Evolutionary conservation across 1,140 invertebrate genomes (phyloP), one percentile per base, ranked within the genome.

Genomic region (Acyrthosiphon pisum): DNA sequence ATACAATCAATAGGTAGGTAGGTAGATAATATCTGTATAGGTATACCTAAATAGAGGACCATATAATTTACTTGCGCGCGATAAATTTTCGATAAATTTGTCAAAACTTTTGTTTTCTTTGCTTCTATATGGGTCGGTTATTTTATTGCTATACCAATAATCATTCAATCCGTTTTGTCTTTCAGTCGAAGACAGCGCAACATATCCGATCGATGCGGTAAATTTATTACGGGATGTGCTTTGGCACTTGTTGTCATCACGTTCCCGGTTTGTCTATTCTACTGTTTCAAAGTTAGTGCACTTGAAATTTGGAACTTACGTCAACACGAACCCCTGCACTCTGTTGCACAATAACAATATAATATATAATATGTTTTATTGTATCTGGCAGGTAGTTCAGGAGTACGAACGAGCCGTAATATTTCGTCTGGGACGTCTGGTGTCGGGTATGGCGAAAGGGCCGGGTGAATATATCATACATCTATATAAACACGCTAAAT

Each of bases 241-340:
- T 98, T 98, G 97, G 94, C 98, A 18, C 94, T 99, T 41, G 98
- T 99, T 53, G 95, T 98, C 50, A 94, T 98, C n/a, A 99, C 98
- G 7, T 97, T 99, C 96, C 99, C 99, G 1, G 98, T 99, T 95
- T 99, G 98, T 3, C 96, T 99, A 2, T 98, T 98, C 95, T 96
- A 99, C 60, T 99, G 98, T 95, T 99, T 99, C 94, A 99, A 99
- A 97, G 98, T 99, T 96, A 96, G 96, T 95, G 44, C 56, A 90
- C 53, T 22, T 41, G 1, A 2, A 4, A 41, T 9, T 84, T 41
- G 22, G 30, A 60, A 41, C 22, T 23, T 37, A 37, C n/a, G 60
- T 83, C 20, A 9, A 23, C 76, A 37, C 88, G 44, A 48, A n/a
- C 44, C 26, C 60, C 9, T n/a, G 30, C 2, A 30, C 3, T 30